These are phyloP conservation scores for Rhadinocentrus ornatus DNA, from an alignment of 2,797 vertebrate genomes.

Conservation along the genomic window DNA sequence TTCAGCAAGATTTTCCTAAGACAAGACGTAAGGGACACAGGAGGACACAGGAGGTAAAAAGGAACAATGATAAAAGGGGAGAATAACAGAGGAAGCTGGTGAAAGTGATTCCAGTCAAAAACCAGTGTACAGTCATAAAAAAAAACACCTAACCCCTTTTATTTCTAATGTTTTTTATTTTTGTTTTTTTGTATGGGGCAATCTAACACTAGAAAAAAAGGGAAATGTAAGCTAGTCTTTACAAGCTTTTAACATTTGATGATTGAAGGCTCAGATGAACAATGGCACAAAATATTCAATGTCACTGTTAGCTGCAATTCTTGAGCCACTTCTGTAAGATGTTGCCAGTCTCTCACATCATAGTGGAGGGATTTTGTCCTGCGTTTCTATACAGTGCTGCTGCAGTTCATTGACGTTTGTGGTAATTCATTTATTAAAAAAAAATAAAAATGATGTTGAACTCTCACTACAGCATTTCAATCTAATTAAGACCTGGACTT, in stretches of 20 bases:
- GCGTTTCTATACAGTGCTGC: background rate
- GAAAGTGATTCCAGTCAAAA: background rate
- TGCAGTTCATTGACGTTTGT: background rate
- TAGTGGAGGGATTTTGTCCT: background rate
- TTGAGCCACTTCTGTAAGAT: background rate
- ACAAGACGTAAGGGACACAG: slow-evolving; percentile 4
- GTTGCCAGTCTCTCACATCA: background rate
- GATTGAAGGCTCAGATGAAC: background rate
- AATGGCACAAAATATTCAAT: background rate
- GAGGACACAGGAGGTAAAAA: slow-evolving; percentile 1
- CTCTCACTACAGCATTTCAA: background rate
- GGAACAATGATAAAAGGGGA: background rate
- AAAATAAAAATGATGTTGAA: background rate
- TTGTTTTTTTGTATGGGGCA: background rate
- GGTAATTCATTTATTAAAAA: background rate
- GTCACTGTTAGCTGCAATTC: too few species aligned
- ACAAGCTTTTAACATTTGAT: too few species aligned
- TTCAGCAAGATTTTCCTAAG: slow-evolving; percentile 11
- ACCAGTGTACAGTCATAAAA: background rate
- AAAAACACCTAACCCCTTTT: background rate
- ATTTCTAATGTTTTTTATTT: background rate
- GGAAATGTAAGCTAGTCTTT: too few species aligned
- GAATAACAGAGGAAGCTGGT: background rate
- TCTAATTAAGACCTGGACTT: background rate
- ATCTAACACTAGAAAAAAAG: background rate